A percentile compares a stretch with the other conserved stretches of the same genome.
phyloP scores from a whole-genome alignment of 2,888 invertebrate genomes.

The Sialis fuliginosa region DNA sequence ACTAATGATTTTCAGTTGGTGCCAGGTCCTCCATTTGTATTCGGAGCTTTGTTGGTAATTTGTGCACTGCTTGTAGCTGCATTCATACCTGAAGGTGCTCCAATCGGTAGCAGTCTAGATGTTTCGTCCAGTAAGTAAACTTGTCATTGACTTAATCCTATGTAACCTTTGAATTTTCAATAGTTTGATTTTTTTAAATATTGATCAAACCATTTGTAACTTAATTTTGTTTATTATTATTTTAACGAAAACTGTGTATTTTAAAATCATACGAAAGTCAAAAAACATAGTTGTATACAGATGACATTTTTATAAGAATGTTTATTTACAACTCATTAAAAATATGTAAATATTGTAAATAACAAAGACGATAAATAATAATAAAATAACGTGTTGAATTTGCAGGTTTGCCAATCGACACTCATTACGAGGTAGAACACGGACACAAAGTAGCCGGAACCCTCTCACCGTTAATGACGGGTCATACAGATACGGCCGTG shows the following conservation, averaged over 20 bases:
- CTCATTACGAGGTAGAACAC: slow-evolving; percentile 67
- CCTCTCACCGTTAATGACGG: slow-evolving; percentile 57
- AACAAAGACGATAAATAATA: neutral
- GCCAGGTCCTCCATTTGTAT: slow-evolving; percentile 96
- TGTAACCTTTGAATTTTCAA: too few species aligned
- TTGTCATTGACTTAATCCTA: too few species aligned
- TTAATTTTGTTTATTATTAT: too few species aligned
- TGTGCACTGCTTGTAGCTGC: slow-evolving; percentile 86
- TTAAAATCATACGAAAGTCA: too few species aligned
- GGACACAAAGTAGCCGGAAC: slow-evolving; percentile 60
- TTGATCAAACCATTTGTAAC: too few species aligned
- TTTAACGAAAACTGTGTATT: too few species aligned
- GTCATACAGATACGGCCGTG: slow-evolving; percentile 21
- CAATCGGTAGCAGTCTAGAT: slow-evolving; percentile 27
- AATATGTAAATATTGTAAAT: too few species aligned
- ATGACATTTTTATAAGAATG: too few species aligned
- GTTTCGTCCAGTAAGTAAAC: slow-evolving; percentile 40
- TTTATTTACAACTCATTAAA: too few species aligned
- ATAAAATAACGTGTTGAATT: neutral
- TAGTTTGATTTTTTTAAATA: too few species aligned
- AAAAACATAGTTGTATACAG: too few species aligned
- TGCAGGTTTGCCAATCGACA: slow-evolving; percentile 49
- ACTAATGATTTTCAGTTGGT: slow-evolving; percentile 40
- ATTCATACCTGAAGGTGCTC: slow-evolving; percentile 57
- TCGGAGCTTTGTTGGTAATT: slow-evolving; percentile 92